Evolutionary conservation across 2,797 vertebrate species (phyloP).

Genomic region (Poliocrania exsul): DNA sequence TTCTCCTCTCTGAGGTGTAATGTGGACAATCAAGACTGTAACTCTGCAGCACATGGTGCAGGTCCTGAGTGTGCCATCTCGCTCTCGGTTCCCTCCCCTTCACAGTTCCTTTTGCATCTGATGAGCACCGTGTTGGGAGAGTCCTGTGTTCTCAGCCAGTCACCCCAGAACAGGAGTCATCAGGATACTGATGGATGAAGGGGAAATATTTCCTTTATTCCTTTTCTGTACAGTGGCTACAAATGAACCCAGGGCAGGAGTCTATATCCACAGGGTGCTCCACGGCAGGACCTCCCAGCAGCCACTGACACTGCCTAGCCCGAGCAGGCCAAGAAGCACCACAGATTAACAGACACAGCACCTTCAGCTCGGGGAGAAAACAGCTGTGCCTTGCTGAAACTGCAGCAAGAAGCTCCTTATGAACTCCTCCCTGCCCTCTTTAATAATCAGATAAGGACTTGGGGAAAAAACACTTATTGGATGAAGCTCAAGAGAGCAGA

Average conservation of each 20-base stretch:
- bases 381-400: background rate
- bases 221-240: background rate
- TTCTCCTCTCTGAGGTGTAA: constrained; percentile 6
- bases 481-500: background rate
- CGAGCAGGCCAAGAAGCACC: background rate
- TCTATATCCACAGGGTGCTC: rapidly evolving
- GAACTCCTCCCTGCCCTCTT: background rate
- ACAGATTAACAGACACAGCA: rapidly evolving
- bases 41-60: background rate
- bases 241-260: background rate
- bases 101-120: background rate
- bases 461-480: background rate
- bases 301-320: background rate
- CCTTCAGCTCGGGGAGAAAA: background rate
- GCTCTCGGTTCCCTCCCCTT: background rate
- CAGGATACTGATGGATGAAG: background rate
- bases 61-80: background rate
- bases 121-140: background rate
- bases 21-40: background rate
- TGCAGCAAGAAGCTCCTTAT: background rate
- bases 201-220: background rate
- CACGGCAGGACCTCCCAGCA: background rate
- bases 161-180: background rate
- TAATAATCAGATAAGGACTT: background rate
- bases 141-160: background rate